These are phyloP conservation scores for Myiagra hebetior DNA, from an alignment of 2,113 vertebrate genomes.

Conservation along the genomic window DNA sequence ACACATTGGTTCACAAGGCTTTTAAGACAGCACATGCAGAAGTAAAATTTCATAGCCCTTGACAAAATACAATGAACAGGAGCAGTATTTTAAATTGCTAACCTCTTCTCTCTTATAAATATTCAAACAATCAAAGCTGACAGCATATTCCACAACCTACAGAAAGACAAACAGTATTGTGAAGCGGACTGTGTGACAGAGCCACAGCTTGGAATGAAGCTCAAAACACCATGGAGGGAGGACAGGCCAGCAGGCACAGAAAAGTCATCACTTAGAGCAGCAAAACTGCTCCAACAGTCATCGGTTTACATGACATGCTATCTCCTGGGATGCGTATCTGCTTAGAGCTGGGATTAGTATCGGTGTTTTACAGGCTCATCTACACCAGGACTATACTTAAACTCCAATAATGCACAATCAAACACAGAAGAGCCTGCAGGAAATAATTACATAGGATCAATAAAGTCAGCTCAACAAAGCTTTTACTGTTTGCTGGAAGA, in stretches of 20 bases:
- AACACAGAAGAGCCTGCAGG: not conserved
- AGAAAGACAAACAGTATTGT: not conserved
- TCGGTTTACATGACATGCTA: not conserved
- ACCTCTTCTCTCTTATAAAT: not conserved
- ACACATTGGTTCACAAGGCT: not conserved
- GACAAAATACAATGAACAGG: not conserved
- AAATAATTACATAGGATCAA: not conserved
- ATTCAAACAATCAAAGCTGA: not conserved
- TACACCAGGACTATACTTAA: not conserved
- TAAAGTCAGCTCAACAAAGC: not conserved
- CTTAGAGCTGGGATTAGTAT: not conserved
- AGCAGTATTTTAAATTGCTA: not conserved
- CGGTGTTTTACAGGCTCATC: not conserved
- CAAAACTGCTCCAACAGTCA: not conserved
- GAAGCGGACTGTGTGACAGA: rapidly evolving
- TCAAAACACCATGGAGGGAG: not conserved
- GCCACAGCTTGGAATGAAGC: not conserved
- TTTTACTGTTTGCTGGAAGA: not conserved
- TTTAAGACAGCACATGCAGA: not conserved
- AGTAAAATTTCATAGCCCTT: not conserved
- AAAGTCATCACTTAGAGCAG: not conserved
- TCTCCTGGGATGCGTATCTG: not conserved
- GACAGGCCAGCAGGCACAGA: not conserved
- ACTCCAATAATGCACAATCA: not conserved
- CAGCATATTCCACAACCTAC: not conserved